Evolutionary conservation across 2,113 vertebrate species (phyloP).

Genomic region (Pampusana beccarii): DNA sequence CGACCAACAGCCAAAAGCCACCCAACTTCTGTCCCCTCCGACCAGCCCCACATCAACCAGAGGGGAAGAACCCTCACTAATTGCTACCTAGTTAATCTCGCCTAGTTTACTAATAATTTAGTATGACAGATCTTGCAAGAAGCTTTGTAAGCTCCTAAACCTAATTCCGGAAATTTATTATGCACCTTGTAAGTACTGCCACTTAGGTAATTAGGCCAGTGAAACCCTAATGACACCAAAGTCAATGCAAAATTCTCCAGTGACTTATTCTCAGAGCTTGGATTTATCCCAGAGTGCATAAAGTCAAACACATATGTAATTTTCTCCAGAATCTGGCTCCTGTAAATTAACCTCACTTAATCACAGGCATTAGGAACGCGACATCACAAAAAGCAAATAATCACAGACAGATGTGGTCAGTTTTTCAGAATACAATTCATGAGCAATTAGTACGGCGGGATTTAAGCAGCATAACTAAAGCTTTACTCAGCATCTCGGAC

Average conservation of each 20-base stretch:
- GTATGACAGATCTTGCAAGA: background rate
- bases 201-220: background rate
- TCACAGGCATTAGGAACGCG: background rate
- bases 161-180: background rate
- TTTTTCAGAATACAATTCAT: fast-evolving
- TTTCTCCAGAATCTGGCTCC: background rate
- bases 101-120: background rate
- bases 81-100: background rate
- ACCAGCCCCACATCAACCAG: no score
- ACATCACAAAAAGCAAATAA: background rate
- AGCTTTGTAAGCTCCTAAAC: background rate
- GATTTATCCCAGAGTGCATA: background rate
- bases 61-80: no score
- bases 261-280: background rate
- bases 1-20: no score
- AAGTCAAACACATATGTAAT: background rate
- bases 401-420: fast-evolving
- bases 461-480: background rate
- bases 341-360: background rate
- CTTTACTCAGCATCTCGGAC: background rate
- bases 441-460: fast-evolving
- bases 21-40: no score
- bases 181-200: background rate
- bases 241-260: background rate
- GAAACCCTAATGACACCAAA: background rate